Conservation (phyloP, 2,113 vertebrate species). For the Lanius collurio region DNA sequence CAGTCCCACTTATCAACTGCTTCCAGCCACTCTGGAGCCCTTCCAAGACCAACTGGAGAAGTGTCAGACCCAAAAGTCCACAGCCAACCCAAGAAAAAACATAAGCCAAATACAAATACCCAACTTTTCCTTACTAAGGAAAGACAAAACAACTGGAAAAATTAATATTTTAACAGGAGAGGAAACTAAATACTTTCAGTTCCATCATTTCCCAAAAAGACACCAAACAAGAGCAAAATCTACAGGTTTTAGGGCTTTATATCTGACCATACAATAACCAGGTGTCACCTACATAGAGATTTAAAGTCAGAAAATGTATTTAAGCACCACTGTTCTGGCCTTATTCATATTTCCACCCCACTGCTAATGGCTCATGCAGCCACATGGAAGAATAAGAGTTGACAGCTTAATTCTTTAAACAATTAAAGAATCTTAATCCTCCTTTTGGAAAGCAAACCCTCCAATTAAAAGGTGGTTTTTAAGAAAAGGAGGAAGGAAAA, state of each 20-base stretch:
- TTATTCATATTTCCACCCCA: rapidly evolving
- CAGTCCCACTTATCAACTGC: background rate
- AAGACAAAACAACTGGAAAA: background rate
- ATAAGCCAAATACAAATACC: rapidly evolving
- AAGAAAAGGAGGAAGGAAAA: background rate
- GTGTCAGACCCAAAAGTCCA: background rate
- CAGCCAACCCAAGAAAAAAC: background rate
- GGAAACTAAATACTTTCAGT: background rate
- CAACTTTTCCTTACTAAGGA: background rate
- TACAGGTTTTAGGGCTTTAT: background rate
- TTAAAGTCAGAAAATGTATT: background rate
- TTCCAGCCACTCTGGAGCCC: constrained; percentile 17
- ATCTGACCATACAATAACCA: background rate
- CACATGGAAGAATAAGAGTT: background rate
- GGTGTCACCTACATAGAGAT: background rate
- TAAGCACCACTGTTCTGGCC: background rate
- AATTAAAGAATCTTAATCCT: background rate
- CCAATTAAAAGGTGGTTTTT: background rate
- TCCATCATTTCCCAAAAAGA: background rate
- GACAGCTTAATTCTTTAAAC: background rate
- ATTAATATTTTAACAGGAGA: background rate
- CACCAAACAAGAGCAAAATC: background rate
- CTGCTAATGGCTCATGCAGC: rapidly evolving
- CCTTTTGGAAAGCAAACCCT: background rate
- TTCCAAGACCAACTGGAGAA: background rate